Evolutionary conservation across 2,113 vertebrate species (phyloP), one percentile per base, ranked within the genome.

Genomic region (Sapayoa aenigma): DNA sequence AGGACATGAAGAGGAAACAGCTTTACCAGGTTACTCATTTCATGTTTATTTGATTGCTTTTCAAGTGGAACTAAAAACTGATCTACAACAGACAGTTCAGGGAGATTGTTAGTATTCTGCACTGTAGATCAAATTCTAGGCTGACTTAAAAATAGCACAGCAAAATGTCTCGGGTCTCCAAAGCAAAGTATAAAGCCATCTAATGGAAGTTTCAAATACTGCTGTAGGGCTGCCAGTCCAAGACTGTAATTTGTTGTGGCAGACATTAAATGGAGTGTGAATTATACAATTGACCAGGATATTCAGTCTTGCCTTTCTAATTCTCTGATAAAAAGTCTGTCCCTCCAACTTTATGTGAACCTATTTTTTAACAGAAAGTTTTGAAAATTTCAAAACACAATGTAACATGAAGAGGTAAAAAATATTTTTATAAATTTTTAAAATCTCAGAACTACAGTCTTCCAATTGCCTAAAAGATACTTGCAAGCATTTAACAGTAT

Each of bases 81-180:
- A 68, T 69, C 37, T 41, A n/a, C 55, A 92, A 55, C 59, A 78
- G 63, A 14, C 20, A 47, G 68, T 35, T 62, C 60, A 50, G 80
- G 33, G 60, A 49, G 23, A 25, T 18, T n/a, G 49, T 87, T 56
- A 56, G 55, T 39, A 66, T 56, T 87, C 73, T 47, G 44, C 13
- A 20, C 6, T 24, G 56, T 31, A 41, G 73, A 81, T 67, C 22
- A 14, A 25, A 82, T 60, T 52, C 78, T 82, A 56, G 59, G 30
- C 72, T 96, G 78, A 84, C 62, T 89, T 95, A 71, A 91, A 95
- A 83, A 87, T 42, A 95, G 59, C 66, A 58, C 56, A 66, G 69
- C 50, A 87, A 58, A 89, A 89, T 10, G 14, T 46, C 42, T 1
- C 31, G 11, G 62, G 35, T 55, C 75, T 83, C 69, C 84, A 93